Evolutionary conservation across 2,888 invertebrate genomes (phyloP), one percentile per base, ranked within the genome.

Genomic region (Synanthedon tipuliformis): DNA sequence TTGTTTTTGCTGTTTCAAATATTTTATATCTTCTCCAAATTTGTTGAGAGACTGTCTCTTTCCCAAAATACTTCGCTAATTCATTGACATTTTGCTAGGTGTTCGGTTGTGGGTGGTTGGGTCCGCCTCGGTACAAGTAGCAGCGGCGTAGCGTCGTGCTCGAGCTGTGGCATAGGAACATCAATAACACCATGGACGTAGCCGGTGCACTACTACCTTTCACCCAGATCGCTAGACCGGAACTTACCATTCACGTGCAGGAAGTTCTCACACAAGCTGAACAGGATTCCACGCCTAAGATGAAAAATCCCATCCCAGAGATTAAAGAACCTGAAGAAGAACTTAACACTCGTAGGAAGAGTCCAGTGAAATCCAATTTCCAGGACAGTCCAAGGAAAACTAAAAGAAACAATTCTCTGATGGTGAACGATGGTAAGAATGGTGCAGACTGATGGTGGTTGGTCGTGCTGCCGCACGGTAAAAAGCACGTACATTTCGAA

Each of bases 31-130:
- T 34, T 34, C 34, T 34, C 34, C 34, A 34, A 10, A 34, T 10
- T 34, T 23, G 23, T 23, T 4, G 23, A 23, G 5, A 23, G 23
- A 23, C 5, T 23, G 23, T 34, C 8, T 34, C 10, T 34, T 1
- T 34, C 8, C 34, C 34, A 34, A 34, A 34, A 34, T 4, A 23
- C 5, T 23, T 23, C 23, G 34, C 10, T 34, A 10, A 34, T 8
- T 10, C 10, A 34, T 34, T 34, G 34, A 45, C 15, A 11, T 41
- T 50, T 23, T 3, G 34, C 1, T 89, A 93, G 85, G 83, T 92
- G 68, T 89, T 92, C 84, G 91, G 92, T 51, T 92, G 92, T 74
- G 90, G 92, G 51, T 91, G 91, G 90, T 86, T 92, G 52, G 92
- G 90, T 0, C 90, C 90, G 18, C 88, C 89, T 13, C 78, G 89